phyloP scores from a whole-genome alignment of 2,888 invertebrate genomes.

The Philereme transversata region DNA sequence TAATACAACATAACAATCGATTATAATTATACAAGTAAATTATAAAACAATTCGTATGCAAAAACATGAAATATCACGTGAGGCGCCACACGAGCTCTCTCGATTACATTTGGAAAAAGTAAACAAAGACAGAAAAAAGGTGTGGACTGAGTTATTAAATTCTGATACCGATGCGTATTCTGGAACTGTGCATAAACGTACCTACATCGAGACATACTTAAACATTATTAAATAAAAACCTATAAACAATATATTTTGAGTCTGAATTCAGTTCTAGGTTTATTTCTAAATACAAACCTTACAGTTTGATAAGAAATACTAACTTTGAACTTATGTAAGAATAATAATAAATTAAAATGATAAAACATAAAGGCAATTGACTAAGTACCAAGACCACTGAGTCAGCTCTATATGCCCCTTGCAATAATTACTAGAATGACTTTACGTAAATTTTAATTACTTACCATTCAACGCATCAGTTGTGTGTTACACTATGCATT shows the following conservation, averaged over 20 bases:
- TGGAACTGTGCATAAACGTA: too few relatives aligned
- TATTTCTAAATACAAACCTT: too few relatives aligned
- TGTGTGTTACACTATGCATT: slow-evolving; percentile 44
- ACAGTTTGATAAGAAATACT: too few relatives aligned
- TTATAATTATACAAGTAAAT: slow-evolving; percentile 15
- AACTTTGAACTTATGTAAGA: too few relatives aligned
- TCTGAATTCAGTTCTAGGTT: too few relatives aligned
- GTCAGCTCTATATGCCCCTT: slow-evolving; percentile 4
- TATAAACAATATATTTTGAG: too few relatives aligned
- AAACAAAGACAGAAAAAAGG: slow-evolving; percentile 6
- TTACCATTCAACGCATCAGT: slow-evolving; percentile 39
- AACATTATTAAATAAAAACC: too few relatives aligned
- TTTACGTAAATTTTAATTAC: slow-evolving; percentile 20
- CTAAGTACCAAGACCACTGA: slow-evolving; percentile 12
- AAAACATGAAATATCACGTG: slow-evolving; percentile 12
- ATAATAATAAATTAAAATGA: too few relatives aligned
- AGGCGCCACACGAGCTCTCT: slow-evolving; percentile 3
- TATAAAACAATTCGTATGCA: neutral
- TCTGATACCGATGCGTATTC: too few relatives aligned
- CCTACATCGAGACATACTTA: too few relatives aligned
- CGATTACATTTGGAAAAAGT: slow-evolving; percentile 10
- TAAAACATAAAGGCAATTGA: neutral
- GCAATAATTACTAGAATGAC: slow-evolving; percentile 6
- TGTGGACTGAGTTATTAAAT: too few relatives aligned
- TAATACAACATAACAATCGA: slow-evolving; percentile 33